Percentiles rank a stretch among this genome's conserved stretches.
phyloP scores from a whole-genome alignment of 2,888 invertebrate genomes.

The Amphimallon solstitiale region DNA sequence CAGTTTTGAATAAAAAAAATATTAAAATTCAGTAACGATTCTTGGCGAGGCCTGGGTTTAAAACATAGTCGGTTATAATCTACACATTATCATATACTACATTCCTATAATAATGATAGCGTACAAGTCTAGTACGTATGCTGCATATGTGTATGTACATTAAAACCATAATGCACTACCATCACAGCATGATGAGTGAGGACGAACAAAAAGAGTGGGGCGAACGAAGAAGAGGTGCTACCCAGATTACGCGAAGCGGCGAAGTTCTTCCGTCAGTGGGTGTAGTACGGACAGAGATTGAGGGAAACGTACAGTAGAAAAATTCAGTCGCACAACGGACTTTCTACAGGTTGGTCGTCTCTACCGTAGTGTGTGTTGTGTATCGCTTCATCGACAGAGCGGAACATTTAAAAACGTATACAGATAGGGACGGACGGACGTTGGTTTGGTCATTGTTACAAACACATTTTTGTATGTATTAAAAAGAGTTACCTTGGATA shows the following conservation, averaged over 20 bases:
- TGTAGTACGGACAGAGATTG: conserved; percentile 23
- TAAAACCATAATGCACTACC: conserved; percentile 1
- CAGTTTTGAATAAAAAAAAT: too few species aligned
- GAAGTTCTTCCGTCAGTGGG: conserved; percentile 31
- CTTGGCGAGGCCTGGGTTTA: too few species aligned
- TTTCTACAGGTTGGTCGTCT: conserved; percentile 14
- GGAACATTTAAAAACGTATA: conserved; percentile 33
- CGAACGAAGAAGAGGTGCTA: conserved; percentile 11
- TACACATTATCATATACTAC: too few species aligned
- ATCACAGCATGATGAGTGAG: background rate
- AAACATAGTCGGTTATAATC: too few species aligned
- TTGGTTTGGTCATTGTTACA: conserved; percentile 21
- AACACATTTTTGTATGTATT: conserved; percentile 32
- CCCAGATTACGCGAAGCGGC: conserved; percentile 16
- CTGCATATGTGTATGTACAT: background rate
- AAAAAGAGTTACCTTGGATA: conserved; percentile 30
- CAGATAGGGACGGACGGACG: background rate
- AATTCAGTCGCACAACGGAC: conserved; percentile 3
- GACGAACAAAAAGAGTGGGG: conserved; percentile 2
- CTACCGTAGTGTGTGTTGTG: conserved; percentile 7
- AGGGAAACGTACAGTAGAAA: background rate
- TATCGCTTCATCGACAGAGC: conserved; percentile 29
- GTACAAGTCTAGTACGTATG: too few species aligned
- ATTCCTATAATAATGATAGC: background rate
- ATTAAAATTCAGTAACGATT: too few species aligned